These are phyloP conservation scores for Phlogophora meticulosa DNA, from an alignment of 2,888 invertebrate genomes.

Conservation along the genomic window DNA sequence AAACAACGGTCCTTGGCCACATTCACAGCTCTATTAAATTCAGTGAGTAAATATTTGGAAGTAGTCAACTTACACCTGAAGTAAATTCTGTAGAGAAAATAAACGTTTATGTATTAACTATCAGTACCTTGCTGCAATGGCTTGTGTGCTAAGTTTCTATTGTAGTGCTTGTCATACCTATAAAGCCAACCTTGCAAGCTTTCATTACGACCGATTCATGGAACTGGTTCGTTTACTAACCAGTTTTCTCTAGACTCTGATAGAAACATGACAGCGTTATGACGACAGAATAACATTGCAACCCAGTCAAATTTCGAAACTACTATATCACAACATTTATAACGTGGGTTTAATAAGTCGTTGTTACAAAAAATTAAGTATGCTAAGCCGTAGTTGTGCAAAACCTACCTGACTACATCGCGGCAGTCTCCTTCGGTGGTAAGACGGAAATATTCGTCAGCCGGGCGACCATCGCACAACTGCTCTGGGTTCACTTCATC, in stretches of 20 bases:
- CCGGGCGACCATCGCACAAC: conserved; percentile 96
- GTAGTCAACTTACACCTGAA: not conserved
- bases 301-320: conserved; percentile 60
- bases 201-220: conserved; percentile 69
- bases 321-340: conserved; percentile 49
- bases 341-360: conserved; percentile 43
- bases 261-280: conserved; percentile 70
- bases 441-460: conserved; percentile 97
- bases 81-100: no score
- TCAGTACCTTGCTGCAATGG: not conserved
- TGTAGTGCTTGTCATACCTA: conserved; percentile 38
- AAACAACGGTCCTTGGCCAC: conserved; percentile 63
- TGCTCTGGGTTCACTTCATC: conserved; percentile 94
- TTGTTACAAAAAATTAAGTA: conserved; percentile 49
- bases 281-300: conserved; percentile 69
- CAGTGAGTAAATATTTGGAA: conserved; percentile 16
- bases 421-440: conserved; percentile 96
- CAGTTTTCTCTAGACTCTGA: conserved; percentile 70
- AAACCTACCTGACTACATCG: conserved; percentile 96
- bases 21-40: conserved; percentile 42
- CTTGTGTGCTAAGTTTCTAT: conserved; percentile 12
- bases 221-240: conserved; percentile 70
- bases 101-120: not conserved
- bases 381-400: conserved; percentile 48
- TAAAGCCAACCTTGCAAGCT: conserved; percentile 68